Percentiles rank a stretch among this genome's conserved stretches.
These are phyloP conservation scores for Accipiter virgatus DNA, from an alignment of 2,113 vertebrate genomes.

Conservation along the genomic window DNA sequence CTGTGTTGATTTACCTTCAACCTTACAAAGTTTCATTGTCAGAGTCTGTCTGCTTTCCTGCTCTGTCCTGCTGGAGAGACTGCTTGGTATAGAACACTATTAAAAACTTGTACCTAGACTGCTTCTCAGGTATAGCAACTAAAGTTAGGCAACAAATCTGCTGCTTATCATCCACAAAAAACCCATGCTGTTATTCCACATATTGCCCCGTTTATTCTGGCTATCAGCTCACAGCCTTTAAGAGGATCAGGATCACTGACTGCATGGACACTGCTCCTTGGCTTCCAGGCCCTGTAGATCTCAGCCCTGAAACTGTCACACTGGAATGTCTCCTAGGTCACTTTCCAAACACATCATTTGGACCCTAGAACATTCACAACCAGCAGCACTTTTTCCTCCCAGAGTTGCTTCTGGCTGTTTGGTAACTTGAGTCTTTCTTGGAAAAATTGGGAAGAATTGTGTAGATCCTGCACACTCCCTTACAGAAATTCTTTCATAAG, in stretches of 20 bases:
- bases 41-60: not conserved
- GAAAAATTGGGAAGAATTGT: not conserved
- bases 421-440: not conserved
- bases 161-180: not conserved
- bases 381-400: not conserved
- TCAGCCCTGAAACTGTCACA: not conserved
- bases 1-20: not conserved
- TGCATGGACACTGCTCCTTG: not conserved
- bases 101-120: not conserved
- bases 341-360: not conserved
- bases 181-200: not conserved
- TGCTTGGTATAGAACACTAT: not conserved
- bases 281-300: not conserved
- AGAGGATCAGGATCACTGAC: not conserved
- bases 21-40: not conserved
- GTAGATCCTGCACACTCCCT: not conserved
- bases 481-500: not conserved
- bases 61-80: not conserved
- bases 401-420: not conserved
- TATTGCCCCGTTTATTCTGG: not conserved
- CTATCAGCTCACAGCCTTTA: not conserved
- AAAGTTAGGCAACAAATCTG: not conserved
- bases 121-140: not conserved
- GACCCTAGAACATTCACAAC: not conserved
- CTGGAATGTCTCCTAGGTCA: not conserved